Evolutionary conservation across 2,888 invertebrate species (phyloP).

Genomic region (Apamea anceps): DNA sequence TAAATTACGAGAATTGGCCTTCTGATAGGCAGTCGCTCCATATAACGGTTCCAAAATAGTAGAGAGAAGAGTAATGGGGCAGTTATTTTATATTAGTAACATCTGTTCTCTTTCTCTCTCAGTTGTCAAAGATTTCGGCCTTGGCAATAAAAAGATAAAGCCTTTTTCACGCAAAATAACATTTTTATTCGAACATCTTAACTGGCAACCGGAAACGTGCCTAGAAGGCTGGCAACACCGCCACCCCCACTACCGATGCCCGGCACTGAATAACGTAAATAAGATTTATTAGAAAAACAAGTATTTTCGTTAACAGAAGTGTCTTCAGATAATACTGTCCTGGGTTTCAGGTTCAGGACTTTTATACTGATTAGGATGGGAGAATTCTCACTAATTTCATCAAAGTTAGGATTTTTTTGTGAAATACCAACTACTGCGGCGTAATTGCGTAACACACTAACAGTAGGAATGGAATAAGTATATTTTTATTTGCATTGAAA

Average conservation of each 20-base stretch:
- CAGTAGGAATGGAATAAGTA: not conserved
- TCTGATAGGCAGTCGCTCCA: no score
- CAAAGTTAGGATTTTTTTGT: not conserved
- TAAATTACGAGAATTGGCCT: no score
- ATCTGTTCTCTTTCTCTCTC: not conserved
- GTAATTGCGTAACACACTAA: no score
- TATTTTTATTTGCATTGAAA: not conserved
- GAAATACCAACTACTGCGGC: not conserved
- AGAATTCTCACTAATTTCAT: not conserved
- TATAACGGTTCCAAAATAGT: no score
- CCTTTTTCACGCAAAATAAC: slow-evolving; percentile 3
- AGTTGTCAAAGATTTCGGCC: not conserved
- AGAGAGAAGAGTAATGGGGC: no score
- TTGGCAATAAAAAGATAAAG: not conserved
- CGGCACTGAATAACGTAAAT: slow-evolving; percentile 38
- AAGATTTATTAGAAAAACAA: slow-evolving; percentile 46
- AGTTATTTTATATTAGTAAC: not conserved
- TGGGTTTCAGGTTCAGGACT: not conserved
- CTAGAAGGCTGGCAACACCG: slow-evolving; percentile 36
- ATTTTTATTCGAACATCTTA: slow-evolving; percentile 21
- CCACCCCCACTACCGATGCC: slow-evolving; percentile 22
- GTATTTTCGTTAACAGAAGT: not conserved
- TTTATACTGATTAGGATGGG: not conserved
- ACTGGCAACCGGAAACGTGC: slow-evolving; percentile 48
- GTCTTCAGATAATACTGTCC: not conserved